Evolutionary conservation across 2,888 invertebrate species (phyloP), one percentile per base, ranked within the genome.

Genomic region (Deroplatys truncata): DNA sequence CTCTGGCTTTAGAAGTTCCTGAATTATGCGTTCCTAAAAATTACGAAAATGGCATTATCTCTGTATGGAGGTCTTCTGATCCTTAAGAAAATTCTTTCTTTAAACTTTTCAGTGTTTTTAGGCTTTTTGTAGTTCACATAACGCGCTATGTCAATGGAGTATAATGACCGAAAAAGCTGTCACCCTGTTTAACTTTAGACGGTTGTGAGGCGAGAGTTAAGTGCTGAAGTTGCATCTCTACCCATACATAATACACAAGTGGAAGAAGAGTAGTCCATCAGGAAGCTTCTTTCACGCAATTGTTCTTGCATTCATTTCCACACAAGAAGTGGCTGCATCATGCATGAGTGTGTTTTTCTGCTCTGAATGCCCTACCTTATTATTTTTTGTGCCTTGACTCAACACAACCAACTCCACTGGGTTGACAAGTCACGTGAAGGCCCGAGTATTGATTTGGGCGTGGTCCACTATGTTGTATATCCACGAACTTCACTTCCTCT

Each of bases 371-470:
- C 56, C 56, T 72, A 9, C 56, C 56, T 72, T 72, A 72, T 72
- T 72, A 72, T 72, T 72, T 56, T 72, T 72, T 72, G 20, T 72
- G 56, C 56, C 56, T 72, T 25, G 56, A 72, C 56, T 72, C 56
- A 72, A 72, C 56, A 72, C 56, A 72, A 72, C 20, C 56, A 72
- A 72, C 56, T 72, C 56, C 56, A 25, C 56, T 20, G 56, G 56
- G 56, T 72, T 72, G 56, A 72, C 56, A 72, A 72, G 49, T 88
- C 88, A 88, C 88, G 88, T 88, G 88, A 84, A 29, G 31, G 84
- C 85, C 82, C 31, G 88, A 88, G 88, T 88, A 88, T 88, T 88
- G 88, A 88, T 88, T 88, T 88, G 88, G 88, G 88, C 72, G 88
- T 88, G 84, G 88, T 88, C 49, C 84, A 84, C 56, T 88, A 84